These are phyloP conservation scores for Eudasyphora cyanicolor DNA, from an alignment of 2,888 invertebrate species.

Conservation along the genomic window DNA sequence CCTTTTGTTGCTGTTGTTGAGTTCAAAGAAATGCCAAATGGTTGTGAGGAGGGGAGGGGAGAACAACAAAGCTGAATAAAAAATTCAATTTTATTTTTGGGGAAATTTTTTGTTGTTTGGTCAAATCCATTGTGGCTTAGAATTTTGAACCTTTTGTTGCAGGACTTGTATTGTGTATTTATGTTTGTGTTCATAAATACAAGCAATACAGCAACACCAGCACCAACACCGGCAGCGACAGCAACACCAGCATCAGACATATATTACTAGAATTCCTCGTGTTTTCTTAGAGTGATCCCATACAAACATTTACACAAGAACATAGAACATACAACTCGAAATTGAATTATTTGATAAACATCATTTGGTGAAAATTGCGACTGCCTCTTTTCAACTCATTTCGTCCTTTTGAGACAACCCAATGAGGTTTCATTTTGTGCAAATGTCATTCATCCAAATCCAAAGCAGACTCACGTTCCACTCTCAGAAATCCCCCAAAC, in stretches of 20 bases:
- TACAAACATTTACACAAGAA: constrained; percentile 21
- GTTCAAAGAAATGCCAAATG: neutral
- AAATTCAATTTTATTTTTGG: constrained; percentile 57
- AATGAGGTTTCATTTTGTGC: constrained; percentile 8
- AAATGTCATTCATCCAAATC: constrained; percentile 44
- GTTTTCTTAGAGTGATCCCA: neutral
- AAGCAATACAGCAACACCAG: neutral
- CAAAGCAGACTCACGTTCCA: no score
- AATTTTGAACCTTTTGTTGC: constrained; percentile 58
- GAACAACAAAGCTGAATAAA: constrained; percentile 27
- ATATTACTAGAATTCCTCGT: constrained; percentile 32
- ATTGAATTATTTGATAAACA: constrained; percentile 79
- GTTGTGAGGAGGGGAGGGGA: neutral
- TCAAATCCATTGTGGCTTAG: constrained; percentile 62
- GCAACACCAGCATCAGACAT: constrained; percentile 37
- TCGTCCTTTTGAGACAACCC: constrained; percentile 35
- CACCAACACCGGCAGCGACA: neutral
- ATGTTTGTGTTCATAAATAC: constrained; percentile 34
- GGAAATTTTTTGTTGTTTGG: constrained; percentile 36
- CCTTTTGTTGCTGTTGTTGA: constrained; percentile 37
- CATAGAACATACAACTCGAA: constrained; percentile 66
- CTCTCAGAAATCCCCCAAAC: no score
- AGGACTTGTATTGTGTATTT: constrained; percentile 36
- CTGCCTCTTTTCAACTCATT: constrained; percentile 46
- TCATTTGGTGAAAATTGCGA: constrained; percentile 76